Evolutionary conservation across 2,888 invertebrate species (phyloP), one percentile per base, ranked within the genome.

Genomic region (Lepetodrilus schrolli): DNA sequence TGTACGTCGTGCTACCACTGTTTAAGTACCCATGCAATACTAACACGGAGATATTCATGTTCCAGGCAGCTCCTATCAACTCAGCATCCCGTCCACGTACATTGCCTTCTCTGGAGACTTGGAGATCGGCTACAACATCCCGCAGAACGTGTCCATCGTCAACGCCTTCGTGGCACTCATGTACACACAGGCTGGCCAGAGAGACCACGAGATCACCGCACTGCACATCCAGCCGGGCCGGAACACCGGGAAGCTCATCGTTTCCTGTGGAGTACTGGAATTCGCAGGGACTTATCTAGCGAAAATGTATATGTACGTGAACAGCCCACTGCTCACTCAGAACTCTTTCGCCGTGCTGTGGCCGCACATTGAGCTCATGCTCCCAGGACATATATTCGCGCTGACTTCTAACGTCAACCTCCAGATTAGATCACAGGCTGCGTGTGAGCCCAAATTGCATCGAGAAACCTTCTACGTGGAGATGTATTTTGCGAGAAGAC

Each of bases 221-320:
- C 77, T 81, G 20, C 77, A 77, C 17, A 70, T 83, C 20, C 77
- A 74, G 37, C 51, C 74, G 5, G 78, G 76, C 21, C 75, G 78
- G 69, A 66, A 77, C 20, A 72, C 76, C 5, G 84, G 84, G 26
- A 47, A 26, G 23, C 43, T 47, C n/a, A 23, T 30, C 13, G 80
- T 88, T 10, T 71, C 80, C 0, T 89, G 89, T 77, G 88, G 89
- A 1, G 76, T 85, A 21, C 77, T 89, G 21, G 88, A 88, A 76
- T 80, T 83, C 38, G 86, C 87, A 2, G 88, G 87, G 4, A 68
- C 79, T 48, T 86, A 83, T 78, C 78, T 81, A 5, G 82, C 87
- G 70, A 81, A 83, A 50, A 80, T 87, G 81, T 83, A 79, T 71
- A 81, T 83, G 76, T 79, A 82, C 38, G 76, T 73, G n/a, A 82